Conservation (phyloP, 2,888 invertebrate genomes). For the Erpobdella octoculata region DNA sequence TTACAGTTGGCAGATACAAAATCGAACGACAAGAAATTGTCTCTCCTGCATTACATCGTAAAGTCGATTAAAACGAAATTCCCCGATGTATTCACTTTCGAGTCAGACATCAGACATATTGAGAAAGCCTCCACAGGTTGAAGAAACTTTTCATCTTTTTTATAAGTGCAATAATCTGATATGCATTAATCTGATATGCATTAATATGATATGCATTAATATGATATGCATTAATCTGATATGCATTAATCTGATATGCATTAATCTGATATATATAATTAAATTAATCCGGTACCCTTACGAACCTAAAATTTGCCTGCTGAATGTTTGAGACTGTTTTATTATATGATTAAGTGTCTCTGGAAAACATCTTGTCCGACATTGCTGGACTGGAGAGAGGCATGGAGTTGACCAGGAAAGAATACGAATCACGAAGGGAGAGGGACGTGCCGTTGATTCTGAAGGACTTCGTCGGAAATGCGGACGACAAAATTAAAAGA, state of each 20-base stretch:
- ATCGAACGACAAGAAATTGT: slow-evolving; percentile 82
- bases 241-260: too few relatives aligned
- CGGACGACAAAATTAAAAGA: slow-evolving; percentile 21
- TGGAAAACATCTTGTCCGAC: slow-evolving; percentile 88
- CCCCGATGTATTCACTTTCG: slow-evolving; percentile 80
- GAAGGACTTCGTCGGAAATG: slow-evolving; percentile 19
- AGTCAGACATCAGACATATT: slow-evolving; percentile 81
- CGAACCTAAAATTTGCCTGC: background rate
- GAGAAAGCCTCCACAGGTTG: slow-evolving; percentile 91
- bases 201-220: too few relatives aligned
- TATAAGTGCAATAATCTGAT: too few relatives aligned
- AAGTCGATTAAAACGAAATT: slow-evolving; percentile 81
- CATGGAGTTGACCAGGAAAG: slow-evolving; percentile 82
- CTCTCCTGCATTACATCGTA: slow-evolving; percentile 87
- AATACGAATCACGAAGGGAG: slow-evolving; percentile 63
- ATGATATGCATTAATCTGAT: too few relatives aligned
- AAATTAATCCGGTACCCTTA: background rate
- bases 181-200: too few relatives aligned
- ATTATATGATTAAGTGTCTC: slow-evolving; percentile 71
- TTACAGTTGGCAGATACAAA: slow-evolving; percentile 77
- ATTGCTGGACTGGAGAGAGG: slow-evolving; percentile 88
- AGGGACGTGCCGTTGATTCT: slow-evolving; percentile 32
- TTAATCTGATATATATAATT: too few relatives aligned
- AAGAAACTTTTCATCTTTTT: too few relatives aligned
- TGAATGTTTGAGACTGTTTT: background rate